Base-by-base conservation (phyloP, 2,888 invertebrate genomes). In the Stenodera caucasica region DNA sequence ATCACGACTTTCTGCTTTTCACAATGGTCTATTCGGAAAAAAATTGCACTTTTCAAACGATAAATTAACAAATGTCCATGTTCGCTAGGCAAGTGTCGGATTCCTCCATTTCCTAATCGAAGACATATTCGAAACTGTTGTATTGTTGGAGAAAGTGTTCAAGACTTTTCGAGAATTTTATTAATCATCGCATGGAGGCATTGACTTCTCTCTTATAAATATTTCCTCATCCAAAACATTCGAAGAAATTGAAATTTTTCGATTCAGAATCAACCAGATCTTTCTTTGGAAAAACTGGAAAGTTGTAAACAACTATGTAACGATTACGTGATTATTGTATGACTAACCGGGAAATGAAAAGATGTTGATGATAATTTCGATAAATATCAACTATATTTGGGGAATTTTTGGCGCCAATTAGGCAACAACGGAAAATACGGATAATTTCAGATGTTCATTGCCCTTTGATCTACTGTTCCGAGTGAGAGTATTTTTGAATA, bases 91-190 rank as follows among this genome's bases (percentile, higher is more conserved):
- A 60, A 63, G 60, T 63, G 60, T 60, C 53, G 15, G 40, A 4
- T 40, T 18, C 40, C 18, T 40, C 21, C 18, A 18, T 63, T 60
- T 63, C 63, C 60, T 60, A 63, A 57, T 60, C 55, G 60, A 66
- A 70, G 71, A 73, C 74, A 72, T 40, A 40, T 40, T 74, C 74
- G 73, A 11, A n/a, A 21, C 18, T 21, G 37, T 18, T 40, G 40
- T 40, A 32, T 9, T 18, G 40, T 57, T 54, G 72, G 79, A 78
- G 78, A 79, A 79, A 79, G 79, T 78, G 73, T 70, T 72, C 70
- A 59, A 71, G 70, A 75, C 66, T 77, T 77, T 78, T 78, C 77
- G 77, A 78, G 77, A 78, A 79, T 74, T 40, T 73, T 76, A 73
- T 76, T 72, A 72, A 71, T 70, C 69, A 70, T 57, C 64, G 60